Base-by-base conservation (phyloP, 1,140 invertebrate genomes). In the Saccostrea cuccullata region DNA sequence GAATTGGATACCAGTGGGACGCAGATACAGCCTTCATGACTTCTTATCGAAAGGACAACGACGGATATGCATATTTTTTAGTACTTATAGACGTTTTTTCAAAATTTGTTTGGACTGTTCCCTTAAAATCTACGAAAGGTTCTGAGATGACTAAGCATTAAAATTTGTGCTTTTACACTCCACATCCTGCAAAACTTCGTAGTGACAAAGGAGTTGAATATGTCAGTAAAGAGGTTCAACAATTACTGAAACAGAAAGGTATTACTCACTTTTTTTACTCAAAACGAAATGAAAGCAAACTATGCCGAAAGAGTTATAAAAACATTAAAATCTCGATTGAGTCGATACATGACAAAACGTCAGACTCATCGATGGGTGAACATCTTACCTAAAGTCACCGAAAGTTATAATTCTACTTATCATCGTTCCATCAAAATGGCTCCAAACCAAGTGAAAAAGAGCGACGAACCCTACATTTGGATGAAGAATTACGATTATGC, bases 1-100 rank as follows among this genome's bases (percentile, higher is more conserved):
- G 86, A 15, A 85, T 88, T 12, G 88, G 88, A 86, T 88, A 90
- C 67, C 89, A 90, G 86, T 90, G 89, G 89, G 89, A 90, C 30
- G 77, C 84, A 4, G 87, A 90, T 55, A 89, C 86, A 20, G 90
- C 84, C 23, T 73, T 85, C 47, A 84, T 90, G 84, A 64, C 58
- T 13, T 30, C 77, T n/a, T 89, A 85, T 40, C 30, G 20, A 20
- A 87, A 90, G 86, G 56, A 77, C 13, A 89, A 89, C 36, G 84
- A 90, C 60, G 84, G 88, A 23, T 90, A 77, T 47, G 77, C 20
- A 11, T 89, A 89, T 56, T 67, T n/a, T 86, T 26, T 58, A 64
- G n/a, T 55, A 86, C 26, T 55, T 36, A 82, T 84, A 5, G 88
- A 89, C 64, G 70, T 89, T 55, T 85, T 89, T 40, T 86, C 88